phyloP scores from a whole-genome alignment of 2,888 invertebrate species.

The Thumatha senex region DNA sequence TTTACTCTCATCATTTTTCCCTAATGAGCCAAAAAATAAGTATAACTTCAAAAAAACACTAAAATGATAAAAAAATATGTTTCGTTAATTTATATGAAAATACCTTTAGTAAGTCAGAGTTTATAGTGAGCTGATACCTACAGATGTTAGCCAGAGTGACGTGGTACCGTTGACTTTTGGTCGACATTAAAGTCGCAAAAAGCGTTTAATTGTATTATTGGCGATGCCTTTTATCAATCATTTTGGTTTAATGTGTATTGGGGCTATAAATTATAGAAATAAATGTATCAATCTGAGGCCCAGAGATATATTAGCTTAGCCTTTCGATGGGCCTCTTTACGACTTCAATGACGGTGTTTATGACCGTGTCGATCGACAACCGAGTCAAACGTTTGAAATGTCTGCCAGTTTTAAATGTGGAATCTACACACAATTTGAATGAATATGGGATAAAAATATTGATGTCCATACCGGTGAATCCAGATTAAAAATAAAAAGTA shows the following conservation, averaged over 20 bases:
- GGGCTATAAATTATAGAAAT: constrained; percentile 28
- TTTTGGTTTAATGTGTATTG: constrained; percentile 32
- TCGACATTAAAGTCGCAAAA: constrained; percentile 26
- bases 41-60: no score
- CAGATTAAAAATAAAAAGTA: no score
- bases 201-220: constrained; percentile 37
- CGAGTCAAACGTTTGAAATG: background rate
- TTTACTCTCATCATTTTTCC: no score
- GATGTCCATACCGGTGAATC: no score
- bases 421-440: background rate
- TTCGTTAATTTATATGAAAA: background rate
- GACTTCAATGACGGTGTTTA: background rate
- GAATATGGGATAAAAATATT: background rate
- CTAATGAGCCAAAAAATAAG: no score
- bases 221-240: constrained; percentile 39
- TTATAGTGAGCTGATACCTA: constrained; percentile 16
- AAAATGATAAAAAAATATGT: background rate
- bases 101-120: constrained; percentile 13
- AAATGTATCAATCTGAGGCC: constrained; percentile 25
- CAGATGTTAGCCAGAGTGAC: constrained; percentile 19
- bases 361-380: background rate
- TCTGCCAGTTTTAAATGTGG: background rate
- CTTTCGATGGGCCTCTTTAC: background rate
- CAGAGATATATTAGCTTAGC: constrained; percentile 2
- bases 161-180: constrained; percentile 4